phyloP scores from a whole-genome alignment of 2,888 invertebrate species.

The Neoascia interrupta region DNA sequence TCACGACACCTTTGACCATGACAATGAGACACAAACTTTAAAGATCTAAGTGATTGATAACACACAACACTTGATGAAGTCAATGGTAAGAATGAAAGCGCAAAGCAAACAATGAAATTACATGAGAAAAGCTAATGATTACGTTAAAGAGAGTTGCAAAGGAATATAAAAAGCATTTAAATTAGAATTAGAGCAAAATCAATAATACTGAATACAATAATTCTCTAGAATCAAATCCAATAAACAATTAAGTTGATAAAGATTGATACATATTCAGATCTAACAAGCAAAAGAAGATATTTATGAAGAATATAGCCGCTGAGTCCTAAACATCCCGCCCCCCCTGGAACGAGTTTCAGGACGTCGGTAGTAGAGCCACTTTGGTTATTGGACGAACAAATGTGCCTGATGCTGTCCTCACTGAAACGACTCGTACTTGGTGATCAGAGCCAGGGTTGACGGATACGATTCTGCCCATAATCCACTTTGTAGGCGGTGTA shows the following conservation, averaged over 20 bases:
- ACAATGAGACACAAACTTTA: too few relatives aligned
- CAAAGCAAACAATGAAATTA: background rate
- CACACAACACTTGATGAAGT: too few relatives aligned
- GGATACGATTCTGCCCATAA: background rate
- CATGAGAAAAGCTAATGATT: background rate
- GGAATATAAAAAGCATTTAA: too few relatives aligned
- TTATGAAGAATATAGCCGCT: background rate
- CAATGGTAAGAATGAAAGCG: background rate
- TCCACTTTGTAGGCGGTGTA: background rate
- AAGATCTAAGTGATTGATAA: too few relatives aligned
- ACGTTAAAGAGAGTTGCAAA: too few relatives aligned
- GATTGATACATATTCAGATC: too few relatives aligned
- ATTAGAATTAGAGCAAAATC: too few relatives aligned
- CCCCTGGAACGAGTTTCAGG: background rate
- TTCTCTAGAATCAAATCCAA: too few relatives aligned
- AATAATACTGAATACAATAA: too few relatives aligned
- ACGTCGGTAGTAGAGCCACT: background rate
- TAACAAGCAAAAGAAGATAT: background rate
- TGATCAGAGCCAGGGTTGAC: background rate
- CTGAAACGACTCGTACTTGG: background rate
- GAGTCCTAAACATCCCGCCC: too few relatives aligned
- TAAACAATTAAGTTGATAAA: too few relatives aligned
- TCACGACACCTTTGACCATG: too few relatives aligned
- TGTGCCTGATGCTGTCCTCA: background rate
- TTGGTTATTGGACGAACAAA: slow-evolving; percentile 6